phyloP scores from a whole-genome alignment of 2,113 vertebrate species.

The Callipepla californica region DNA sequence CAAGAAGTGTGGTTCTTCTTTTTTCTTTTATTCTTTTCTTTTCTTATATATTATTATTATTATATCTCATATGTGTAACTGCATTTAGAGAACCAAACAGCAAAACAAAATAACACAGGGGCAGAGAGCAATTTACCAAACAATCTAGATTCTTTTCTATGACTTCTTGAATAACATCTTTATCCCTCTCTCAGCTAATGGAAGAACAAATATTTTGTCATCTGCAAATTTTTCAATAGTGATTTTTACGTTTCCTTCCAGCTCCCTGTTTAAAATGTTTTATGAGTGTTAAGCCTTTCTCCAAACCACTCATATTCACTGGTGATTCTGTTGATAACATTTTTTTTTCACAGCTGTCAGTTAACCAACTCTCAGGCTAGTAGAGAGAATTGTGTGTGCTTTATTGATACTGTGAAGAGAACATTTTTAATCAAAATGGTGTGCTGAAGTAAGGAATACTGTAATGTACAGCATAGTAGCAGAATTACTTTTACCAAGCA shows the following conservation, averaged over 20 bases:
- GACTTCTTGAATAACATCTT: not conserved
- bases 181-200: not conserved
- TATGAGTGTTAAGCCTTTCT: not conserved
- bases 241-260: not conserved
- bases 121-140: not conserved
- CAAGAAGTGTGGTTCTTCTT: not conserved
- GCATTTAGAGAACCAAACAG: not conserved
- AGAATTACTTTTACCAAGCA: not conserved
- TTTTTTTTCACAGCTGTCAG: not conserved
- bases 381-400: not conserved
- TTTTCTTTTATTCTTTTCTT: too few species aligned
- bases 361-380: not conserved
- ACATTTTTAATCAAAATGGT: not conserved
- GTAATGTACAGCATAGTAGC: fast-evolving
- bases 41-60: not conserved
- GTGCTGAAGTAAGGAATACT: not conserved
- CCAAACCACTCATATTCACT: not conserved
- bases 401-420: not conserved
- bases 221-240: not conserved
- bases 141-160: not conserved
- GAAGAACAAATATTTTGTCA: not conserved
- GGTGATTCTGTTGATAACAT: not conserved
- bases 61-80: not conserved
- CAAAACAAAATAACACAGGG: not conserved
- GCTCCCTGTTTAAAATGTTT: not conserved